Evolutionary conservation across 2,888 invertebrate species (phyloP), one percentile per base, ranked within the genome.

Genomic region (Holacanthella duospinosa): DNA sequence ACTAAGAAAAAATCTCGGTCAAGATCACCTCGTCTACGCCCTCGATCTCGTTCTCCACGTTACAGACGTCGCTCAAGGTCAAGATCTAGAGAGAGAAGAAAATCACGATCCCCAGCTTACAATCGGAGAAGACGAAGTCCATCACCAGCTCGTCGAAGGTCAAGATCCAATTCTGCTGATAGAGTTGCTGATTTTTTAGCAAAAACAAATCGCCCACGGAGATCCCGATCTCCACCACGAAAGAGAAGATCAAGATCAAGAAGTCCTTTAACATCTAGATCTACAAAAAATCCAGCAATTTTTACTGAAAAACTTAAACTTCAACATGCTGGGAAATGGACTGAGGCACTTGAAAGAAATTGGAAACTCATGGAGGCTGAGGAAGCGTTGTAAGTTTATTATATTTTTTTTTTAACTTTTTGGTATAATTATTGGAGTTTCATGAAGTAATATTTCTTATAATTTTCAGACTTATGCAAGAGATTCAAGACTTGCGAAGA

Each of bases 351-450:
- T 62, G 71, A 73, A 59, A 57, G 29, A 1, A 60, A 60, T 6
- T 73, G 71, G 70, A 71, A 68, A 36, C 28, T 67, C 2, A 69
- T 68, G 68, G 73, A 73, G 55, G 63, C 55, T 28, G 71, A 71
- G 44, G 66, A 68, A 59, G 65, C 66, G 26, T 64, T 62, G 71
- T 73, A 60, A 64, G 59, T 29, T n/a, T 21, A 21, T 2, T 27
- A 48, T 26, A 27, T n/a, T 4, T 55, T 44, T 29, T 26, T 12
- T 58, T 27, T 44, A 21, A 60, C 28, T 54, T 12, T 4, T 27
- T 43, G 21, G 21, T 24, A 54, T n/a, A n/a, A n/a, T n/a, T n/a
- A n/a, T n/a, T n/a, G n/a, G n/a, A 36, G 36, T 36, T 36, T 36
- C 36, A 36, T 6, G 36, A 6, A 36, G 36, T 6, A 36, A 36